Evolutionary conservation across 1,140 invertebrate genomes (phyloP).

Genomic region (Drosophila ficusphila): DNA sequence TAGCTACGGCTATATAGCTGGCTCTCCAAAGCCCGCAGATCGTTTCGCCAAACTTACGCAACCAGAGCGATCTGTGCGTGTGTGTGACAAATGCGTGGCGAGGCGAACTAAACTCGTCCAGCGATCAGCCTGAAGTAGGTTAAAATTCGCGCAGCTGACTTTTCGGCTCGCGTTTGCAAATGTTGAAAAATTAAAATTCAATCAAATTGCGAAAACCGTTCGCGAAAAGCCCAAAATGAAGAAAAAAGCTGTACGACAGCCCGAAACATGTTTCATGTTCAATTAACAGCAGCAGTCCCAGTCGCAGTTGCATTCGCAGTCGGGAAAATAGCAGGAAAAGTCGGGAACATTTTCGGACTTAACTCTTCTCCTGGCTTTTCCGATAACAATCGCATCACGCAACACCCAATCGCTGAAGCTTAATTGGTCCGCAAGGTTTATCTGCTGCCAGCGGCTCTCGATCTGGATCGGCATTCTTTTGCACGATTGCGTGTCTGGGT

Average conservation of each 20-base stretch:
- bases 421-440: constrained; percentile 42
- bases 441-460: constrained; percentile 12
- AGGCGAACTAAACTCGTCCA: constrained; percentile 61
- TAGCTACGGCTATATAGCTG: constrained; percentile 2
- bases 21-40: constrained; percentile 21
- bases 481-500: constrained; percentile 43
- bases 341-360: constrained; percentile 2
- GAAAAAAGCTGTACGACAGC: constrained; percentile 39
- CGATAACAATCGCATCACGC: constrained; percentile 34
- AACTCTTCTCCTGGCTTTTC: constrained; percentile 20
- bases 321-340: constrained; percentile 27
- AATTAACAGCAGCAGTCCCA: constrained; percentile 43
- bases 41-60: constrained; percentile 45
- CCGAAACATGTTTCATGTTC: constrained; percentile 55
- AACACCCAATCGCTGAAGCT: constrained; percentile 19
- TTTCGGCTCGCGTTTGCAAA: constrained; percentile 57
- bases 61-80: constrained; percentile 33
- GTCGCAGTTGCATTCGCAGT: neutral
- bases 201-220: constrained; percentile 65
- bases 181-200: constrained; percentile 71
- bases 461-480: constrained; percentile 51
- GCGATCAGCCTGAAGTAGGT: constrained; percentile 64
- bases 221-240: constrained; percentile 41
- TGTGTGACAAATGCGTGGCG: constrained; percentile 63
- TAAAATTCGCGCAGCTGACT: constrained; percentile 59